Percentiles rank a stretch among this genome's conserved stretches.
Evolutionary conservation across 2,888 invertebrate genomes (phyloP).

Genomic region (Drosophila helvetica): DNA sequence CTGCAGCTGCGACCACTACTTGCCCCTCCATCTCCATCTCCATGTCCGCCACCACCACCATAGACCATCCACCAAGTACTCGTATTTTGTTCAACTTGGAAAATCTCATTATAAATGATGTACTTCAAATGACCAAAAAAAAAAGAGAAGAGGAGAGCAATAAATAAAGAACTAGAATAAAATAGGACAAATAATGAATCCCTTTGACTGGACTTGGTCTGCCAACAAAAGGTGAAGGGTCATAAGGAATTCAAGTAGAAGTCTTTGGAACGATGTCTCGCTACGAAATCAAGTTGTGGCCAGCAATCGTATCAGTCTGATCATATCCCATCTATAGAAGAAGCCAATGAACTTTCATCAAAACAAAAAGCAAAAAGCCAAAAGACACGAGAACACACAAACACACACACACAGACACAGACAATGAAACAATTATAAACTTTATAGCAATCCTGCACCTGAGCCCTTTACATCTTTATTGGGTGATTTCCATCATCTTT

Average conservation of each 20-base stretch:
- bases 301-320: neutral
- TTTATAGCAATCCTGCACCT: constrained; percentile 3
- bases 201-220: neutral
- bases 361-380: neutral
- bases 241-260: neutral
- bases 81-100: constrained; percentile 8
- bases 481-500: constrained; percentile 31
- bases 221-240: neutral
- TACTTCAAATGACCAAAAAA: constrained; percentile 50
- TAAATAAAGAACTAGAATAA: neutral
- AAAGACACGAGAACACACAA: constrained; percentile 10
- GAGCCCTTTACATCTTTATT: constrained; percentile 3
- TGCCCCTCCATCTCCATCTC: neutral
- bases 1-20: neutral
- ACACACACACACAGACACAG: neutral
- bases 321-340: neutral
- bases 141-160: neutral
- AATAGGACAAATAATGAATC: constrained; percentile 1
- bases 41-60: neutral
- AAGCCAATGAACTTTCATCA: constrained; percentile 34
- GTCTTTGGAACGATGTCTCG: neutral
- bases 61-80: constrained; percentile 17
- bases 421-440: constrained; percentile 20
- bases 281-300: neutral
- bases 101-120: constrained; percentile 70